phyloP scores from a whole-genome alignment of 2,888 invertebrate genomes.

The Syrphus vitripennis region DNA sequence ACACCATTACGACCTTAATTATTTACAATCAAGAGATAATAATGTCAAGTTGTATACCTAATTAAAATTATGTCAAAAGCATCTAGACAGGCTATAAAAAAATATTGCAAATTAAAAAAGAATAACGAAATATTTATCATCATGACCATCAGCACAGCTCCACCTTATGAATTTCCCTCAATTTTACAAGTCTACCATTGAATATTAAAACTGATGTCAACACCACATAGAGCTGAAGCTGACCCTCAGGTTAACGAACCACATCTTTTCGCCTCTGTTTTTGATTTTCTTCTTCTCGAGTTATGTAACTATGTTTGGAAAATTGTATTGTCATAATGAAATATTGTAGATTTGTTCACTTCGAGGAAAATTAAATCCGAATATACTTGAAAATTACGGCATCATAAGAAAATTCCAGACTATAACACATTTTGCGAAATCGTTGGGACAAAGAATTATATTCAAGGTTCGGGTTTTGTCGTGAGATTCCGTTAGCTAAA shows the following conservation, averaged over 20 bases:
- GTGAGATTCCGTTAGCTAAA: background rate
- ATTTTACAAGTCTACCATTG: constrained; percentile 4
- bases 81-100: background rate
- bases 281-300: background rate
- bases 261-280: background rate
- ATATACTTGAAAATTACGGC: background rate
- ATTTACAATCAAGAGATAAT: background rate
- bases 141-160: background rate
- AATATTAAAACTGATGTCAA: constrained; percentile 31
- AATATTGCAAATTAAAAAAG: background rate
- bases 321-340: background rate
- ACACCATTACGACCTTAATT: background rate
- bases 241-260: constrained; percentile 48
- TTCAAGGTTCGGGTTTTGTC: constrained; percentile 5
- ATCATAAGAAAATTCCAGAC: background rate
- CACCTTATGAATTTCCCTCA: background rate
- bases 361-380: background rate
- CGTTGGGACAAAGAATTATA: background rate
- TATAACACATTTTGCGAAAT: background rate
- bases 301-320: background rate
- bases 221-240: constrained; percentile 5
- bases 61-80: background rate
- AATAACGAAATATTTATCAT: background rate
- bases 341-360: background rate
- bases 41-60: background rate